Percentiles rank a stretch among this genome's conserved stretches.
Evolutionary conservation across 2,113 vertebrate genomes (phyloP).

Genomic region (Cephalopterus ornatus): DNA sequence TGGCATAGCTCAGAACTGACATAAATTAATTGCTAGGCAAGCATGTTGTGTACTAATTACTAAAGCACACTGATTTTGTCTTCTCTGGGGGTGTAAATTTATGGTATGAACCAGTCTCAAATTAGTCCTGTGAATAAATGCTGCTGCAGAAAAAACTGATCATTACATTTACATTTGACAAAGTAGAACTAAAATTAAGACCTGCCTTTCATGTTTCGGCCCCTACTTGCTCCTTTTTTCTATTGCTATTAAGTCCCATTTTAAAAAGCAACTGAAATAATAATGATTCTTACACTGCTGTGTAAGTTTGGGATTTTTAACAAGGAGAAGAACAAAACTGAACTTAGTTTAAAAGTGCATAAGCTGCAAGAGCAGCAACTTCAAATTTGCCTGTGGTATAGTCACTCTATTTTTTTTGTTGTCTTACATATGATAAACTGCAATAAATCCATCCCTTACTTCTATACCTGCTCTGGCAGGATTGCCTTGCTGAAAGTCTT

Average conservation of each 20-base stretch:
- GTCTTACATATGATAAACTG: not conserved
- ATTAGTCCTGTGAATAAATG: rapidly evolving
- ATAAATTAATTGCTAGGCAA: not conserved
- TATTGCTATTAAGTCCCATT: not conserved
- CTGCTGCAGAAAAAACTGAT: not conserved
- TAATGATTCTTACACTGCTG: not conserved
- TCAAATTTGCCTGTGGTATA: not conserved
- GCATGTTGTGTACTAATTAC: not conserved
- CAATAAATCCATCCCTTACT: not conserved
- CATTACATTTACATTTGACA: rapidly evolving
- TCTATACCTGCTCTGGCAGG: not conserved
- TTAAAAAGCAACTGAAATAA: not conserved
- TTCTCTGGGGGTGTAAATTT: not conserved
- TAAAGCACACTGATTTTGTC: not conserved
- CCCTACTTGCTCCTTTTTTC: not conserved
- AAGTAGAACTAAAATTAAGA: not conserved
- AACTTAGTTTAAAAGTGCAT: not conserved
- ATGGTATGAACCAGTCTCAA: not conserved
- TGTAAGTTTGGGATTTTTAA: not conserved
- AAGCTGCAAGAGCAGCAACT: not conserved
- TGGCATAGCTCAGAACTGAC: not conserved
- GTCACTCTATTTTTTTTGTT: not conserved
- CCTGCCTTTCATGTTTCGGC: not conserved
- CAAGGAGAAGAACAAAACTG: not conserved
- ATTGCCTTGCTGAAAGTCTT: not conserved